Percentiles rank a stretch among this genome's conserved stretches.
phyloP scores from a whole-genome alignment of 2,888 invertebrate species.

The Cheilosia impressa region DNA sequence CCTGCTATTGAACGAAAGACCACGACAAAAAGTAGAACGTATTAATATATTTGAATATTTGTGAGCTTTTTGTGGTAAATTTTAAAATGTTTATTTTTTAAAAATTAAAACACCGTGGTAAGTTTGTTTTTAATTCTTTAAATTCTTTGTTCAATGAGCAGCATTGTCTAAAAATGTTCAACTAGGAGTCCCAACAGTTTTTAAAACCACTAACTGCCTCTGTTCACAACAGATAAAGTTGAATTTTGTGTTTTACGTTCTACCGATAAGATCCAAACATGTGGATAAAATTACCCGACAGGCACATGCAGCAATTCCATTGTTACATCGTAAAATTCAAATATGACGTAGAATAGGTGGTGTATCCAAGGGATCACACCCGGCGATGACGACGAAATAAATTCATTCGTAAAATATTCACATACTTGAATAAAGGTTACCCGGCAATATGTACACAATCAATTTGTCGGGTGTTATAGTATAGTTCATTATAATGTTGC shows the following conservation, averaged over 20 bases:
- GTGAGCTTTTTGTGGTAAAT: too few relatives aligned
- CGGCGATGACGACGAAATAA: background rate
- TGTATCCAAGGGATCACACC: conserved; percentile 12
- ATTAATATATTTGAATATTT: too few relatives aligned
- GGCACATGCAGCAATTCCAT: conserved; percentile 28
- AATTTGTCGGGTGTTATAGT: conserved; percentile 31
- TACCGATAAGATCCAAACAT: conserved; percentile 5
- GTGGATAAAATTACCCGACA: conserved; percentile 16
- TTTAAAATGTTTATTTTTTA: too few relatives aligned
- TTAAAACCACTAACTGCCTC: too few relatives aligned
- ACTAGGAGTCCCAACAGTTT: too few relatives aligned
- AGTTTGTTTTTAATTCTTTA: too few relatives aligned
- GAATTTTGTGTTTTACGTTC: background rate
- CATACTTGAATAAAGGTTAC: conserved; percentile 24
- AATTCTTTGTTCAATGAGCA: too few relatives aligned
- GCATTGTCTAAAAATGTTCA: too few relatives aligned
- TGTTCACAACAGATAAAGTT: background rate
- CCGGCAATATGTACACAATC: conserved; percentile 36
- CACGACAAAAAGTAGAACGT: too few relatives aligned
- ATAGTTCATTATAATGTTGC: conserved; percentile 37
- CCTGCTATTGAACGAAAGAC: too few relatives aligned
- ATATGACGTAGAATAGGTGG: conserved; percentile 11
- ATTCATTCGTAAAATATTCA: conserved; percentile 27
- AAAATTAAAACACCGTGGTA: too few relatives aligned
- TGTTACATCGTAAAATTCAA: conserved; percentile 39